phyloP scores from a whole-genome alignment of 2,113 vertebrate genomes.

The Puntigrus tetrazona region DNA sequence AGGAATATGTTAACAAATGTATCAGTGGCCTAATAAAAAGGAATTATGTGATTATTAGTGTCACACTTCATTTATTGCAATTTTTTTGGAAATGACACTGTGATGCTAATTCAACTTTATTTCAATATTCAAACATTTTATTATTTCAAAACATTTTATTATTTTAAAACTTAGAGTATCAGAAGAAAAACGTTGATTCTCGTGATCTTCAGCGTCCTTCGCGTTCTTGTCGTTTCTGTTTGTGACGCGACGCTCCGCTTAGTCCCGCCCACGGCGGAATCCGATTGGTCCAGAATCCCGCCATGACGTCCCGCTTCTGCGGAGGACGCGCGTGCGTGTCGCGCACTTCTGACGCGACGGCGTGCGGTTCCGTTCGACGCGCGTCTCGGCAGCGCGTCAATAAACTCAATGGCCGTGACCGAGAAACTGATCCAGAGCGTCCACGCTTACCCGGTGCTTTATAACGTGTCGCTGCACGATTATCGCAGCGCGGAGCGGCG shows the following conservation, averaged over 20 bases:
- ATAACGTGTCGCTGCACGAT: constrained; percentile 67
- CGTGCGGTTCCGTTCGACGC: neutral
- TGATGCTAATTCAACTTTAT: neutral
- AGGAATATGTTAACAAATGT: too few species aligned
- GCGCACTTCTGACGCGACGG: constrained; percentile 11
- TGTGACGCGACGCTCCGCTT: neutral
- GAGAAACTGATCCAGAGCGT: neutral
- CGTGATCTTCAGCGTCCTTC: too few species aligned
- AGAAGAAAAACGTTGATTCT: too few species aligned
- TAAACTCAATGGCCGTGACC: neutral
- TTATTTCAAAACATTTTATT: neutral
- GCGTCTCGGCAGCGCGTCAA: neutral
- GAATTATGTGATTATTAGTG: too few species aligned
- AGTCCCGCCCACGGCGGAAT: neutral
- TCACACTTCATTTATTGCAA: too few species aligned
- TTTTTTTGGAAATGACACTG: too few species aligned
- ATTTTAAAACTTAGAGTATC: too few species aligned
- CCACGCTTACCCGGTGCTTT: constrained; percentile 63
- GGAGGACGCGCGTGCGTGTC: constrained; percentile 1
- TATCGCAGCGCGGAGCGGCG: constrained; percentile 72
- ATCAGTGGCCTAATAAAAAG: too few species aligned
- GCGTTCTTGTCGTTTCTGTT: neutral
- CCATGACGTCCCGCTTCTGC: constrained; percentile 30
- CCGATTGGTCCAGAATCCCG: neutral
- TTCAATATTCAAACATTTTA: neutral